These are phyloP conservation scores for Napeogenes inachia DNA, from an alignment of 2,888 invertebrate genomes.

Conservation along the genomic window DNA sequence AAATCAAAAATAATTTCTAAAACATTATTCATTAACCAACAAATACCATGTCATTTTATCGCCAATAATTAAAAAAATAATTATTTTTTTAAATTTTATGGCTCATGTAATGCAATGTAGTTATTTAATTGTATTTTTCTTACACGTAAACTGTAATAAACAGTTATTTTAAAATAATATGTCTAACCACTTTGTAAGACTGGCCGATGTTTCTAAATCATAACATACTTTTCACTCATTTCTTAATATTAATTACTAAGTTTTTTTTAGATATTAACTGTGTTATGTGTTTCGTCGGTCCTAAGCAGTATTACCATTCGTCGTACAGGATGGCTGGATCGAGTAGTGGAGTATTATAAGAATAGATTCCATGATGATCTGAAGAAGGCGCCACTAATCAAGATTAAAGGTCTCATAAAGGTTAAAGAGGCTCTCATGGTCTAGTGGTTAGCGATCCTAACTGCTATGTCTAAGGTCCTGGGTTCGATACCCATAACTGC, in stretches of 20 bases:
- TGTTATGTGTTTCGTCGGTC: slow-evolving; percentile 17
- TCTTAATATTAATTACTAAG: neutral
- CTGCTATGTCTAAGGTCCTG: too few relatives aligned
- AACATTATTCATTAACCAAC: neutral
- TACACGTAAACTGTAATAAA: neutral
- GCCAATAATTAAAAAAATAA: neutral
- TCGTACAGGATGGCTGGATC: slow-evolving; percentile 50
- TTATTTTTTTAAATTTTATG: slow-evolving; percentile 13
- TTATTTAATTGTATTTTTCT: slow-evolving; percentile 4
- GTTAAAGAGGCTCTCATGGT: too few relatives aligned
- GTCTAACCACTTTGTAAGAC: slow-evolving; percentile 11
- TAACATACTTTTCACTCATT: neutral
- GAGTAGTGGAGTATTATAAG: slow-evolving; percentile 46
- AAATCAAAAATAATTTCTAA: neutral
- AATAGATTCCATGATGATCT: slow-evolving; percentile 43
- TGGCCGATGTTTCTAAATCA: neutral
- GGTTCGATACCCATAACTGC: too few relatives aligned
- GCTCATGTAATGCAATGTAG: slow-evolving; percentile 18
- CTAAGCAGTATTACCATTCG: slow-evolving; percentile 31
- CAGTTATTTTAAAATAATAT: neutral
- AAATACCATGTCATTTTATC: neutral
- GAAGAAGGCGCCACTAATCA: slow-evolving; percentile 28
- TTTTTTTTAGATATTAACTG: neutral
- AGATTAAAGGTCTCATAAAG: slow-evolving; percentile 39
- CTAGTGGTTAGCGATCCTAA: too few relatives aligned